Evolutionary conservation across 2,113 vertebrate genomes (phyloP).

Genomic region (Aegithalos caudatus): DNA sequence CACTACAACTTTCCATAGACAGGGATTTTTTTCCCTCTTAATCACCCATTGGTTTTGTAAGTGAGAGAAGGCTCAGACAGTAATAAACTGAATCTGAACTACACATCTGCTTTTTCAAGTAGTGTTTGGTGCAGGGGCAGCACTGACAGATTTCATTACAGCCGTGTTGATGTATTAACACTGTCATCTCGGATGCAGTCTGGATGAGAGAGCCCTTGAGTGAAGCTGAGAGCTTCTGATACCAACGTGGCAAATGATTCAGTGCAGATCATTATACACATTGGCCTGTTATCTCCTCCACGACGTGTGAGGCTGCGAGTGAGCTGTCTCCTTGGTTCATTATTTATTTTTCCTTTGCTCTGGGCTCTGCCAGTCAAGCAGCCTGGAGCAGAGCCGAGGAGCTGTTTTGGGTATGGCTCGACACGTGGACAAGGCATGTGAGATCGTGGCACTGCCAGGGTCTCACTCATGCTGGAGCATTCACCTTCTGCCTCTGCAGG

Average conservation of each 20-base stretch:
- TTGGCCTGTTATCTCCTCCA: slow-evolving; percentile 29
- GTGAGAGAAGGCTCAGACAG: not conserved
- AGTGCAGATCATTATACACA: slow-evolving; percentile 18
- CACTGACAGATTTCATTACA: slow-evolving; percentile 56
- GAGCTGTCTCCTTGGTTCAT: slow-evolving; percentile 46
- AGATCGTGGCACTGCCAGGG: fast-evolving
- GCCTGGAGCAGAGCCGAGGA: not conserved
- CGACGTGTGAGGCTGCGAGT: slow-evolving; percentile 25
- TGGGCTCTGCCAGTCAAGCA: not conserved
- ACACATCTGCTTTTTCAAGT: slow-evolving; percentile 54
- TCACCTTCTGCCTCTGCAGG: not conserved
- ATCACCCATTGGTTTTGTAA: not conserved
- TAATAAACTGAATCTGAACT: slow-evolving; percentile 51
- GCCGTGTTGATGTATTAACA: slow-evolving; percentile 39
- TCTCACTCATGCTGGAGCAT: not conserved
- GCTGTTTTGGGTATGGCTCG: fast-evolving
- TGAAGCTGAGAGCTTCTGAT: slow-evolving; percentile 49
- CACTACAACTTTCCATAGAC: not conserved
- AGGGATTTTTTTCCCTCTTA: not conserved
- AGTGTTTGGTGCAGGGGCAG: slow-evolving; percentile 41
- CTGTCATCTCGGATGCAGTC: slow-evolving; percentile 35
- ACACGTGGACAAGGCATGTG: fast-evolving
- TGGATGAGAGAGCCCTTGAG: slow-evolving; percentile 37
- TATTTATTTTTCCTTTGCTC: slow-evolving; percentile 43
- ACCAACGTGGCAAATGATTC: slow-evolving; percentile 53